phyloP scores from a whole-genome alignment of 2,797 vertebrate genomes.

The Synaphobranchus kaupii region DNA sequence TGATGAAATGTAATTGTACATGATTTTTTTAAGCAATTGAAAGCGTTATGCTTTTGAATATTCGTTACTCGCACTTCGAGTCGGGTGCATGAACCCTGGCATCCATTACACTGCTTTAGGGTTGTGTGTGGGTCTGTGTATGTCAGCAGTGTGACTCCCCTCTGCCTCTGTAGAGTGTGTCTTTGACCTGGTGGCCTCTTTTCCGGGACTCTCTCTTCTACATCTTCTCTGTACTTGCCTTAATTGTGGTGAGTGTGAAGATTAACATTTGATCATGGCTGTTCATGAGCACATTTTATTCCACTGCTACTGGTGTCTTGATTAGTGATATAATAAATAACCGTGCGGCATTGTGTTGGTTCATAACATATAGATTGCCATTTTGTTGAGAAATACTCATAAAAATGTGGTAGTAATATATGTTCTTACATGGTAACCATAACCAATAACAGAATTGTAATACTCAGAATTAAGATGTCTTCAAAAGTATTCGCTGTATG shows the following conservation, averaged over 20 bases:
- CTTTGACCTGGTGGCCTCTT: slow-evolving; percentile 79
- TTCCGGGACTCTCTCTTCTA: slow-evolving; percentile 77
- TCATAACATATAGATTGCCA: not conserved
- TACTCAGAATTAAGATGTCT: too few species aligned
- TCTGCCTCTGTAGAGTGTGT: slow-evolving; percentile 63
- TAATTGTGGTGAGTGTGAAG: slow-evolving; percentile 72
- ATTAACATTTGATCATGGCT: not conserved
- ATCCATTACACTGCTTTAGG: not conserved
- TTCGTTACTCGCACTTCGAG: not conserved
- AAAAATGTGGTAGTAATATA: not conserved
- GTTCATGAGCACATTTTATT: not conserved
- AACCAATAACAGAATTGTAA: too few species aligned
- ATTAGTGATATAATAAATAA: not conserved
- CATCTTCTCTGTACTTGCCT: slow-evolving; percentile 76
- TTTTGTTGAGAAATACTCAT: not conserved
- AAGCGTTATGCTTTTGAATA: not conserved
- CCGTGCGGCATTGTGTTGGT: not conserved
- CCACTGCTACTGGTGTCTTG: not conserved
- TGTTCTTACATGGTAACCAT: not conserved
- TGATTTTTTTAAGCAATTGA: too few species aligned
- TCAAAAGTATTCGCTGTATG: too few species aligned
- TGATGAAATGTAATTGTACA: too few species aligned
- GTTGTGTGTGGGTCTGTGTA: slow-evolving; percentile 13
- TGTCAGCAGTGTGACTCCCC: slow-evolving; percentile 20
- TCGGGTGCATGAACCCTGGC: not conserved